Conservation (phyloP, 2,797 vertebrate species). For the Smutsia temminckii region DNA sequence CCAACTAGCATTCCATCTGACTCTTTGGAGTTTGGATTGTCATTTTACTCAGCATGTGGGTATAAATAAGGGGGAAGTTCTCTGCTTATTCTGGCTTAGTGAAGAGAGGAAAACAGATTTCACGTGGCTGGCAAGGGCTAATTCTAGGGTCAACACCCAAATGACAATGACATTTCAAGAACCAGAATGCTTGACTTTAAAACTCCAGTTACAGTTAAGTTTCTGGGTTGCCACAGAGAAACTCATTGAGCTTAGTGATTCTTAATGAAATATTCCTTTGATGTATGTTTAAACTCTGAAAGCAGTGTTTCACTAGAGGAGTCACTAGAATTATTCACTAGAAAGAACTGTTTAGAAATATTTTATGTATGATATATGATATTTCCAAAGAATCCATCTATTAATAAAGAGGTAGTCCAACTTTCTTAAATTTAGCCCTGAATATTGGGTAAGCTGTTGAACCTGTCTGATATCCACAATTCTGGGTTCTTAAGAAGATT, state of each 20-base stretch:
- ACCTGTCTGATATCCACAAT: neutral
- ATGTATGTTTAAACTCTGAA: neutral
- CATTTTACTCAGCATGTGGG: neutral
- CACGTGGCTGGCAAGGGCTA: neutral
- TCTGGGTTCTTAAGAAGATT: neutral
- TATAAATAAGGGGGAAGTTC: conserved; percentile 1
- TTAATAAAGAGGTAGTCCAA: neutral
- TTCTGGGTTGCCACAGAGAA: conserved; percentile 38
- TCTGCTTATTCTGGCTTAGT: neutral
- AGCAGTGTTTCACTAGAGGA: too few relatives aligned
- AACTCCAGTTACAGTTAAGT: neutral
- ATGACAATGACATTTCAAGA: conserved; percentile 4
- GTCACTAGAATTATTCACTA: neutral
- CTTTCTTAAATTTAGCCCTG: conserved; percentile 1
- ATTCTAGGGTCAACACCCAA: conserved; percentile 21
- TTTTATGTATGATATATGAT: neutral
- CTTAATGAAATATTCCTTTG: conserved; percentile 43
- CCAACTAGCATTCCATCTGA: conserved; percentile 1
- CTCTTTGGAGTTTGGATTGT: neutral
- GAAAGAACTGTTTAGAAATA: conserved; percentile 6
- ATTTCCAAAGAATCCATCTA: conserved; percentile 11
- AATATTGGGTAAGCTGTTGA: conserved; percentile 1
- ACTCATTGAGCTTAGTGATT: neutral
- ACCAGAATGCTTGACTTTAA: conserved; percentile 28
- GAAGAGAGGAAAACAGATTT: neutral